phyloP scores from a whole-genome alignment of 2,797 vertebrate genomes.

The Columba guinea region DNA sequence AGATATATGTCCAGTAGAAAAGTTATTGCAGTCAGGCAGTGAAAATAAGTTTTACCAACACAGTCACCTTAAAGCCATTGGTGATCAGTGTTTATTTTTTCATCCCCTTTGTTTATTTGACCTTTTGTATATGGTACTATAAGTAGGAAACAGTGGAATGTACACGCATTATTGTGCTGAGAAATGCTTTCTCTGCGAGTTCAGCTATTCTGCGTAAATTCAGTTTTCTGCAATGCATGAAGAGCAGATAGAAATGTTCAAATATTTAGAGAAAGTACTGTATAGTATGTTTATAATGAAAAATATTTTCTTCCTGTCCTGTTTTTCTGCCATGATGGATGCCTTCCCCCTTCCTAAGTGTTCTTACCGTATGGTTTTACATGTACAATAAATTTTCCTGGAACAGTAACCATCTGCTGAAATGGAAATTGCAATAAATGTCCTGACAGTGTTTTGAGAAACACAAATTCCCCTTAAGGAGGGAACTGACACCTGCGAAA shows the following conservation, averaged over 20 bases:
- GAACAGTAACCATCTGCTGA: constrained; percentile 1
- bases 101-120: constrained; percentile 6
- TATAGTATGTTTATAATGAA: constrained; percentile 47
- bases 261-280: constrained; percentile 46
- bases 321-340: constrained; percentile 36
- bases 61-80: background rate
- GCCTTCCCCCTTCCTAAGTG: constrained; percentile 35
- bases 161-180: background rate
- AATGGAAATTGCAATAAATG: constrained; percentile 33
- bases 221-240: background rate
- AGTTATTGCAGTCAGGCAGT: background rate
- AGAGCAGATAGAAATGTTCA: constrained; percentile 29
- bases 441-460: constrained; percentile 32
- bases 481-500: constrained; percentile 34
- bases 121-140: background rate
- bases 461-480: background rate
- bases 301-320: constrained; percentile 52
- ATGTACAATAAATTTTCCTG: background rate
- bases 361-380: background rate
- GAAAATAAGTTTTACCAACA: background rate
- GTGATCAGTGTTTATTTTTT: background rate
- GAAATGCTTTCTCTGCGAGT: background rate
- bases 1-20: background rate
- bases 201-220: background rate
- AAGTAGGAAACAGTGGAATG: constrained; percentile 48